A percentile compares a stretch with the other conserved stretches of the same genome.
These are phyloP conservation scores for Heliconius charithonia DNA, from an alignment of 2,888 invertebrate genomes.

Conservation along the genomic window DNA sequence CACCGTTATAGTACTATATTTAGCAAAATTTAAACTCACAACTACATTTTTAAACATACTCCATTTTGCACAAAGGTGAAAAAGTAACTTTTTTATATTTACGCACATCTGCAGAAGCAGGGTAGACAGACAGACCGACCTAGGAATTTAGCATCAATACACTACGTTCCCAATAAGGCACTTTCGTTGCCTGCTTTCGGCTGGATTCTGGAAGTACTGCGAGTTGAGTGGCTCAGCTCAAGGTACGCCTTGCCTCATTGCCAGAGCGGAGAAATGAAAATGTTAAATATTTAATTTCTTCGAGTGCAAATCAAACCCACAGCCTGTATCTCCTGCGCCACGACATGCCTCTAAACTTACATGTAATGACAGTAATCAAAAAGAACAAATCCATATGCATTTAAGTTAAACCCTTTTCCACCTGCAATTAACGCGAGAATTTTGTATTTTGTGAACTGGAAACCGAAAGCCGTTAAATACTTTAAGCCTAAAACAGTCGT, in stretches of 20 bases:
- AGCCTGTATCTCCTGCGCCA: background rate
- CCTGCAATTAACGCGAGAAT: constrained; percentile 11
- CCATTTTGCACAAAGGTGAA: too few species aligned
- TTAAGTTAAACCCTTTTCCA: constrained; percentile 4
- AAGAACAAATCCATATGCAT: constrained; percentile 15
- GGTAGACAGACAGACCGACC: background rate
- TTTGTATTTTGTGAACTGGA: constrained; percentile 26
- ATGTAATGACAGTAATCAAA: constrained; percentile 9
- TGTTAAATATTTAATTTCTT: background rate
- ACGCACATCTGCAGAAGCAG: background rate
- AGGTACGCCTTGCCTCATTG: background rate
- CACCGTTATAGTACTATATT: too few species aligned
- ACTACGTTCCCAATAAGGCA: background rate
- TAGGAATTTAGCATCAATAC: background rate
- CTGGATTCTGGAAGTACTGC: background rate
- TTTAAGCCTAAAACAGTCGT: constrained; percentile 31
- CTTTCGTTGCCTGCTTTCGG: background rate
- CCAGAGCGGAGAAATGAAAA: background rate
- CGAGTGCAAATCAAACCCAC: background rate
- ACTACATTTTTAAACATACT: too few species aligned
- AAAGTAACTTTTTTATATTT: too few species aligned
- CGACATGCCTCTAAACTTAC: background rate
- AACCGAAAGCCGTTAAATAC: constrained; percentile 28
- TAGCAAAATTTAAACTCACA: too few species aligned
- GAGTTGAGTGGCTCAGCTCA: background rate